Evolutionary conservation across 2,113 vertebrate species (phyloP), one percentile per base, ranked within the genome.

Genomic region (Forbesichthys papilliferus): DNA sequence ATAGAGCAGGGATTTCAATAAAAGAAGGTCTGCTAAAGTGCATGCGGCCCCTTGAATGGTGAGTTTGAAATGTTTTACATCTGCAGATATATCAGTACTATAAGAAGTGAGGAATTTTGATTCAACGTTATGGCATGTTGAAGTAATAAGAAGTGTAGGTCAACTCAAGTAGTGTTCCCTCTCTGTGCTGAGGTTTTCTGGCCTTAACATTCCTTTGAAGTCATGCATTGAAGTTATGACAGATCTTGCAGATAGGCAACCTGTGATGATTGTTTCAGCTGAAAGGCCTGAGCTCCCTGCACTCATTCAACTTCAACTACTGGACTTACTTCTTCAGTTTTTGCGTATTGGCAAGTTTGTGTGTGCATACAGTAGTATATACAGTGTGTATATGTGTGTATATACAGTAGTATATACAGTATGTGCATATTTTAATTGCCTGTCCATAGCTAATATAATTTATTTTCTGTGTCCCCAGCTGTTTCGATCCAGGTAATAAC

Each of bases 191-290:
- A 42, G 36, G 36, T 42, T 42, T 42, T 42, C 36, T 42, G 36
- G 36, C 27, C 27, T 27, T 27, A 27, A 42, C 4, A 42, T 42
- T 42, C 4, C 48, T 60, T 69, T 27, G 14, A 48, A 49, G 2
- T n/a, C 48, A 62, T 70, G 47, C 58, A 59, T 66, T 57, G 42
- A 57, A 57, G 48, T 46, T 61, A 6, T 53, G 33, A 48, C 54
- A 57, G 46, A 60, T 48, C 46, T 36, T 27, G 51, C 34, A 27
- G 13, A 48, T n/a, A 78, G 60, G 57, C 68, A 16, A 51, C 73
- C 51, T 61, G 16, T 14, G 64, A 71, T 64, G 52, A 75, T 51
- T 60, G 58, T 69, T 27, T 76, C 46, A 78, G 82, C 62, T 68
- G 14, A 73, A 84, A 18, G 10, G 11, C 62, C 81, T 57, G 54